phyloP scores from a whole-genome alignment of 2,888 invertebrate species.

The Leucophenga montana region DNA sequence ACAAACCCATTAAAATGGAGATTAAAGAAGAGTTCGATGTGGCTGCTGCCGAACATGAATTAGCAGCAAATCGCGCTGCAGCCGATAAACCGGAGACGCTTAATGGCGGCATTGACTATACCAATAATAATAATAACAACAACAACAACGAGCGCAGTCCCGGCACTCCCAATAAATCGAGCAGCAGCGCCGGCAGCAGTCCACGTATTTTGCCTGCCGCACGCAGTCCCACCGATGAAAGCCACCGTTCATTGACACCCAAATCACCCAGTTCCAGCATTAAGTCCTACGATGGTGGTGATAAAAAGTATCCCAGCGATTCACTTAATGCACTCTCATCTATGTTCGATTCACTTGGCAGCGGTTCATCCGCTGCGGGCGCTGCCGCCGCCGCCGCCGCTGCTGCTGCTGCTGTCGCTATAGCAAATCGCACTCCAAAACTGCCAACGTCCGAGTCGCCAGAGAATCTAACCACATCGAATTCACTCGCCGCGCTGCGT shows the following conservation, averaged over 20 bases:
- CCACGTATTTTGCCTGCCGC: slow-evolving; percentile 53
- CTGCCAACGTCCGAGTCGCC: slow-evolving; percentile 52
- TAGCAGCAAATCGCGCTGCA: slow-evolving; percentile 62
- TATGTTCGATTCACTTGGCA: slow-evolving; percentile 88
- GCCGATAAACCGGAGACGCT: slow-evolving; percentile 32
- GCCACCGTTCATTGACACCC: slow-evolving; percentile 86
- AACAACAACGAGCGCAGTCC: slow-evolving; percentile 61
- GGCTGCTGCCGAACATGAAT: slow-evolving; percentile 67
- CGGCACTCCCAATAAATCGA: slow-evolving; percentile 31
- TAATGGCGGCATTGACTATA: slow-evolving; percentile 33
- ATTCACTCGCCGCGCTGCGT: slow-evolving; percentile 94
- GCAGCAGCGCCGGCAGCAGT: background rate
- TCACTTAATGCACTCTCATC: slow-evolving; percentile 89
- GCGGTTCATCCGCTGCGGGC: slow-evolving; percentile 50
- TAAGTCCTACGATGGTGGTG: slow-evolving; percentile 71
- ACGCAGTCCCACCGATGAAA: slow-evolving; percentile 82
- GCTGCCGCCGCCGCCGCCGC: slow-evolving; percentile 58
- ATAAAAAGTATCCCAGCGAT: slow-evolving; percentile 76
- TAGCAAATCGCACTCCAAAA: slow-evolving; percentile 30
- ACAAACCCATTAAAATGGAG: slow-evolving; percentile 59
- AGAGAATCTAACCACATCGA: slow-evolving; percentile 76
- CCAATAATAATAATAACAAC: slow-evolving; percentile 49
- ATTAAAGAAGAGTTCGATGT: slow-evolving; percentile 63
- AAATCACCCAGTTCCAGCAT: slow-evolving; percentile 78
- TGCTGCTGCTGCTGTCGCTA: slow-evolving; percentile 35